Percentiles rank a stretch among this genome's conserved stretches.
Evolutionary conservation across 1,140 invertebrate species (phyloP).

Genomic region (Drosophila rhopaloa): DNA sequence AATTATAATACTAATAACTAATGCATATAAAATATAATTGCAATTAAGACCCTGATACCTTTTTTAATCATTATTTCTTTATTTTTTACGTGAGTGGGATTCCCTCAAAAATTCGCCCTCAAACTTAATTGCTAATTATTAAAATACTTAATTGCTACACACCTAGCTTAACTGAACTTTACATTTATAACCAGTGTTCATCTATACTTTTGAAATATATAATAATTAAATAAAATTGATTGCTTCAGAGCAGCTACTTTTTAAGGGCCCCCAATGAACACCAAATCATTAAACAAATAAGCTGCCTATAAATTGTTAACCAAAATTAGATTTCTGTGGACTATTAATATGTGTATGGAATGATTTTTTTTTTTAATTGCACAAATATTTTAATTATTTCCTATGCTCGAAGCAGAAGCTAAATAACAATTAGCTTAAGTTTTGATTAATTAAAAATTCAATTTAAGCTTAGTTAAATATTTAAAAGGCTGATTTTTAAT

Average conservation of each 20-base stretch:
- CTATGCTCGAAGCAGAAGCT: not conserved
- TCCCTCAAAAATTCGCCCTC: not conserved
- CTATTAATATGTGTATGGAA: not conserved
- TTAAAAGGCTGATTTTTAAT: not conserved
- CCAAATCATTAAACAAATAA: not conserved
- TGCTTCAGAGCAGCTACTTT: not conserved
- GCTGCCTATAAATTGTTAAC: not conserved
- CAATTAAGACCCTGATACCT: no score
- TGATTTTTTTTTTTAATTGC: not conserved
- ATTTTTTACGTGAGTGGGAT: not conserved
- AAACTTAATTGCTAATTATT: not conserved
- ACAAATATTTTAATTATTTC: not conserved
- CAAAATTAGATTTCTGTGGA: not conserved
- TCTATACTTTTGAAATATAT: not conserved
- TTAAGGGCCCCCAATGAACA: not conserved
- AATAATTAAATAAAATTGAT: constrained; percentile 2
- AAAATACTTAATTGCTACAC: not conserved
- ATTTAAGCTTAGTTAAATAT: not conserved
- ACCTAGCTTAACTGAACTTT: constrained; percentile 1
- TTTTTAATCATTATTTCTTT: no score
- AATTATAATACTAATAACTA: no score
- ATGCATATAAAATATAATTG: no score
- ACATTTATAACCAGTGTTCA: not conserved
- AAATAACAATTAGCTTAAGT: not conserved
- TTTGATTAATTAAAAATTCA: not conserved